These are phyloP conservation scores for Lucifuga dentata DNA, from an alignment of 2,113 vertebrate species.

Conservation along the genomic window DNA sequence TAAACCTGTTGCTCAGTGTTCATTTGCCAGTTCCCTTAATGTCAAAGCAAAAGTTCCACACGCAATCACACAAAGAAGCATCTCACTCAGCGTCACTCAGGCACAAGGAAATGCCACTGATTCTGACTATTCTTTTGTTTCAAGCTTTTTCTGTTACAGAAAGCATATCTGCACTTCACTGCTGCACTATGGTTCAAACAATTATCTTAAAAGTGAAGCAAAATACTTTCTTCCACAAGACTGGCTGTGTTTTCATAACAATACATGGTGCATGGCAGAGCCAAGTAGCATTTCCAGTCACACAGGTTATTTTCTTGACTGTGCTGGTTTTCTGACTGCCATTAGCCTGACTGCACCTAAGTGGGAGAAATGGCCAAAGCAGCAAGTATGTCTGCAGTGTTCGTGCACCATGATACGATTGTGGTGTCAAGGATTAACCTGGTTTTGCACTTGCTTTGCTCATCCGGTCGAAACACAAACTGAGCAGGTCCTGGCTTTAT, in stretches of 20 bases:
- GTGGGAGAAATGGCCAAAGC: constrained; percentile 1
- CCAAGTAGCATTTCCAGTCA: background rate
- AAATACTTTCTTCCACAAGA: no score
- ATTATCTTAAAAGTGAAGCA: no score
- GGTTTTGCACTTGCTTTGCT: constrained; percentile 29
- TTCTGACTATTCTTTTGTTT: no score
- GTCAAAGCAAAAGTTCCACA: no score
- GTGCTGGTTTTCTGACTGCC: background rate
- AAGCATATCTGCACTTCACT: no score
- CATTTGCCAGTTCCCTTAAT: no score
- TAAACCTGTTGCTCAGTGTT: no score
- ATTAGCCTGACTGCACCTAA: background rate
- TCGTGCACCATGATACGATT: background rate
- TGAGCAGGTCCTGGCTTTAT: constrained; percentile 2
- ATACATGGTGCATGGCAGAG: background rate
- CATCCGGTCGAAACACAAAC: constrained; percentile 4
- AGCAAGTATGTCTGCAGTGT: background rate
- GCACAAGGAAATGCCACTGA: no score
- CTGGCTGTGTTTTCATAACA: background rate
- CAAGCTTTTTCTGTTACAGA: no score
- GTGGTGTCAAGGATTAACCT: constrained; percentile 15
- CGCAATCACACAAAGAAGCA: no score
- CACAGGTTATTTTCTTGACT: background rate
- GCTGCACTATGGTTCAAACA: no score
- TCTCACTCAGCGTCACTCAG: no score